Conservation (phyloP, 2,888 invertebrate species). For the Antheraea assamensis region DNA sequence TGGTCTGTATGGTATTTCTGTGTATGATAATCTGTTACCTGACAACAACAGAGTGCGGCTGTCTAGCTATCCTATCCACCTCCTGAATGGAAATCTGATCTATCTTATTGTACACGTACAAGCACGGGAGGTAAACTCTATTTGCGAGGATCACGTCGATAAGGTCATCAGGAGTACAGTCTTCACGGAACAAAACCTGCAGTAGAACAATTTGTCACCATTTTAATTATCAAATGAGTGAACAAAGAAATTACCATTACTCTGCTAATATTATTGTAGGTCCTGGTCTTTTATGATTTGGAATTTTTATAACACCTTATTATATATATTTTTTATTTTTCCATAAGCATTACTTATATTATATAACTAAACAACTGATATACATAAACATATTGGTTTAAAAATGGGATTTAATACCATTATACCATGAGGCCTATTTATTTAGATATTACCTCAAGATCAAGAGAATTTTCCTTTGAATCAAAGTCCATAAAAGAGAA, state of each 20-base stretch:
- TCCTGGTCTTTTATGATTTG: too few relatives aligned
- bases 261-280: not conserved
- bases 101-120: slow-evolving; percentile 99
- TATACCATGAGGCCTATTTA: too few relatives aligned
- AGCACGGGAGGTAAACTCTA: slow-evolving; percentile 96
- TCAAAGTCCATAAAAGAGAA: too few relatives aligned
- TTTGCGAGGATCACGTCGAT: slow-evolving; percentile 99
- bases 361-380: too few relatives aligned
- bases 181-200: slow-evolving; percentile 95
- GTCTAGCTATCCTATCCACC: slow-evolving; percentile 95
- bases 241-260: not conserved
- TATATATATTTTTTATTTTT: too few relatives aligned
- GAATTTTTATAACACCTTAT: too few relatives aligned
- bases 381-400: too few relatives aligned
- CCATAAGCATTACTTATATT: too few relatives aligned
- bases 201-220: not conserved
- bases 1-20: too few relatives aligned
- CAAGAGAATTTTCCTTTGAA: too few relatives aligned
- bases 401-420: too few relatives aligned
- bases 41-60: slow-evolving; percentile 94
- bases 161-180: slow-evolving; percentile 97
- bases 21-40: slow-evolving; percentile 80
- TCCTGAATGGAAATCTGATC: slow-evolving; percentile 99
- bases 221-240: not conserved
- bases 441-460: too few relatives aligned